Conservation (phyloP, 2,797 vertebrate species). For the Dicrostonyx torquatus region DNA sequence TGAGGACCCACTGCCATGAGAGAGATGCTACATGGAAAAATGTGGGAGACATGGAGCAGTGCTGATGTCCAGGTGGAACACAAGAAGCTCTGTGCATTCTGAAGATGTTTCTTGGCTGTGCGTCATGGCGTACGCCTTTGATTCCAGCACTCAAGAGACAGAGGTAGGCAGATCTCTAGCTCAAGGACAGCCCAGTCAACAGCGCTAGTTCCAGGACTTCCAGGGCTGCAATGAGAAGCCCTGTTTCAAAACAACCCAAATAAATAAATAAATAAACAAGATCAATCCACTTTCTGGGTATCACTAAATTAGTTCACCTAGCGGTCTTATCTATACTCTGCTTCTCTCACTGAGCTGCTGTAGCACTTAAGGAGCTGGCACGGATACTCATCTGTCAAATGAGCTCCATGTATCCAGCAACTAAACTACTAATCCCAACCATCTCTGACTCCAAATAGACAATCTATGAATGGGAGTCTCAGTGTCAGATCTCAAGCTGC, state of each 20-base stretch:
- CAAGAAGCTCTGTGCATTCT: background rate
- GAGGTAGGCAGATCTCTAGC: background rate
- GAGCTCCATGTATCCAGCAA: constrained; percentile 75
- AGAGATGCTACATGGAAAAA: constrained; percentile 12
- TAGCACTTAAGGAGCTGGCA: constrained; percentile 83
- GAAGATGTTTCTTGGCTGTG: background rate
- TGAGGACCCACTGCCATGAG: background rate
- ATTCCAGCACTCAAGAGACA: background rate
- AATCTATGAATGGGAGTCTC: constrained; percentile 81
- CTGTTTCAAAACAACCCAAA: background rate
- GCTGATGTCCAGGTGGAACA: background rate
- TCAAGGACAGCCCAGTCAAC: background rate
- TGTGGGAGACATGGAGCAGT: background rate
- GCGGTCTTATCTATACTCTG: constrained; percentile 39
- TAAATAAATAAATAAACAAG: background rate
- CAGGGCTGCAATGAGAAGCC: background rate
- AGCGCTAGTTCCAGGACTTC: background rate
- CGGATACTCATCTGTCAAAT: constrained; percentile 80
- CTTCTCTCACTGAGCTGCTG: constrained; percentile 77
- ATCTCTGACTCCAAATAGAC: constrained; percentile 84
- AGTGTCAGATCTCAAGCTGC: constrained; percentile 70
- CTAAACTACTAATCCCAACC: constrained; percentile 83
- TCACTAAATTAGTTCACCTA: background rate
- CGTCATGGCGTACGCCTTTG: background rate
- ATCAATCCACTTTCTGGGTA: background rate